These are phyloP conservation scores for Oasisia sp. DNA, from an alignment of 2,888 invertebrate species.

Conservation along the genomic window DNA sequence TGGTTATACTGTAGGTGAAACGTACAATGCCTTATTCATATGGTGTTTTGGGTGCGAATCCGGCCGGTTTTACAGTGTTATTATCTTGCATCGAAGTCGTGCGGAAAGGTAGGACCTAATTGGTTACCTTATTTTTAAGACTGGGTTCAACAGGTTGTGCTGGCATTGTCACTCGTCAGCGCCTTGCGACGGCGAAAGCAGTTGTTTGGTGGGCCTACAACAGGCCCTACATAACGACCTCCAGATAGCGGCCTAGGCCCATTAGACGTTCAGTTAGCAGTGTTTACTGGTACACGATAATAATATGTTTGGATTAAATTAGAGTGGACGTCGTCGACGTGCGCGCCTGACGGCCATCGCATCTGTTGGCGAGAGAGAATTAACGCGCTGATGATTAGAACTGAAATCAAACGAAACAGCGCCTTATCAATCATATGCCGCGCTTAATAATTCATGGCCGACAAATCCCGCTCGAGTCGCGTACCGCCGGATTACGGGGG, in stretches of 20 bases:
- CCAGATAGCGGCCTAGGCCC: background rate
- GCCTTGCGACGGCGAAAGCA: too few relatives aligned
- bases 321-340: background rate
- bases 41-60: too few relatives aligned
- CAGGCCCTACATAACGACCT: background rate
- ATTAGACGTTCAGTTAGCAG: background rate
- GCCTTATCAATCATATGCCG: conserved; percentile 5
- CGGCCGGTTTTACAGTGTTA: too few relatives aligned
- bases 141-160: too few relatives aligned
- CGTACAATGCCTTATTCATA: too few relatives aligned
- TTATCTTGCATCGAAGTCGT: too few relatives aligned
- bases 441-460: background rate
- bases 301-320: background rate
- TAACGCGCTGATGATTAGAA: background rate
- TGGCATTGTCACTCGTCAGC: too few relatives aligned
- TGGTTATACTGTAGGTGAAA: too few relatives aligned
- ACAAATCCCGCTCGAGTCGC: background rate
- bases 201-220: background rate
- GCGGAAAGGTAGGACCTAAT: too few relatives aligned
- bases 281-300: background rate
- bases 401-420: conserved; percentile 11
- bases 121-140: too few relatives aligned
- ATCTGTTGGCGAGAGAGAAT: background rate
- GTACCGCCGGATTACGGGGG: background rate
- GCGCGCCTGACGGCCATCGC: background rate